Evolutionary conservation across 1,140 invertebrate species (phyloP), one percentile per base, ranked within the genome.

Genomic region (Stratiolaelaps scimitus): DNA sequence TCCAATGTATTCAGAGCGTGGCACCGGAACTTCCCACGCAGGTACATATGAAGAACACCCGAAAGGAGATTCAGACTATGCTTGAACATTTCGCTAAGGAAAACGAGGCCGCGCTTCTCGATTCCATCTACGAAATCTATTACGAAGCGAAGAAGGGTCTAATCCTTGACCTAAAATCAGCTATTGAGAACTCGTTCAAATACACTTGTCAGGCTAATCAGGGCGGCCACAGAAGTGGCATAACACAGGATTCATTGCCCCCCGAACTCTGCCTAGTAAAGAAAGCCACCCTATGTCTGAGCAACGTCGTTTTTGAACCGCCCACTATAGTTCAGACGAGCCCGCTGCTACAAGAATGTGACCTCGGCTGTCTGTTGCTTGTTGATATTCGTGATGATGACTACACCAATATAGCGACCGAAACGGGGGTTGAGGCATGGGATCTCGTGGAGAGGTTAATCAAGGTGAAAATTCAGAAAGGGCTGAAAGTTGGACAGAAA

Each of bases 101-200:
- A 23, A 34, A 60, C 23, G 10, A 26, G 15, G 26, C 53, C 10
- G 17, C 53, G 2, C 23, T 60, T 34, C 15, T 34, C 15, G 23
- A 15, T n/a, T 26, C 53, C 15, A 15, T 60, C 6, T 60, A 60
- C 53, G 53, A 60, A 26, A 60, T 60, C 53, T 60, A 60, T 23
- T 23, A 20, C 53, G 23, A 23, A 26, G 13, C 34, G 15, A 17
- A 26, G 15, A 60, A 23, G 15, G 26, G 15, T 10, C 23, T 34
- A 5, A n/a, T 60, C 2, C 2, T 60, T 5, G 53, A 60, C 10
- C 26, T 60, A 13, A 60, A 60, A 23, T 5, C 23, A 10, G 53
- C 53, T 17, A 23, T 60, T 34, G 23, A 60, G 20, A 23, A 60
- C 10, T 1, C 53, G 26, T 60, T 60, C 23, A 15, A 2, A 17